Evolutionary conservation across 2,888 invertebrate genomes (phyloP), one percentile per base, ranked within the genome.

Genomic region (Chymomyza fuscimana): DNA sequence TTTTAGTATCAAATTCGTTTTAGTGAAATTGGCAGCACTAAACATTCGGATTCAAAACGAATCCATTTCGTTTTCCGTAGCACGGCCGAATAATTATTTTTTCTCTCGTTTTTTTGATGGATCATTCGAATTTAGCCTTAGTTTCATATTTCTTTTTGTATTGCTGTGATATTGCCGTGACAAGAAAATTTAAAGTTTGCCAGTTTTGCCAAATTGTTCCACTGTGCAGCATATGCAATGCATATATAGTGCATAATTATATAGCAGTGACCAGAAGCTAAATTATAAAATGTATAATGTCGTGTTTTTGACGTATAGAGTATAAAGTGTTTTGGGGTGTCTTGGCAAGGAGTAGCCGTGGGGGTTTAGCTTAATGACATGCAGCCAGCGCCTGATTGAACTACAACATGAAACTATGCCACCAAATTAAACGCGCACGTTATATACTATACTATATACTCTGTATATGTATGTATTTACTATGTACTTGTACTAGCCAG

Each of bases 371-470:
- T n/a, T 54, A 54, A 54, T 54, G 19, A n/a, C 54, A 54, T 54
- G 16, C 54, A 4, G 7, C 22, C 54, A 7, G 54, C 12, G 54
- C 19, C 22, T 60, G 60, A 60, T 60, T 60, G 60, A 60, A 32
- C 32, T 60, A 32, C 16, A 36, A 36, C 60, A 60, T 60, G 60
- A 60, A 60, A 60, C 60, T 60, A 29, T 60, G 58, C 58, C 25
- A 58, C 25, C 22, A 25, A 54, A 16, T 22, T 54, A 46, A 46
- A 46, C 10, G 32, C 4, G 40, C 40, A 46, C 40, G 12, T 46
- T 12, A 46, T 46, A 46, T 46, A 46, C 40, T 40, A 40, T n/a
- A n/a, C n/a, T 46, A 46, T 60, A 36, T 16, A 29, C 29, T 7
- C 4, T 54, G 54, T n/a, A 54, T 54, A 22, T 54, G 10, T n/a